These are phyloP conservation scores for Scolanthus callimorphus DNA, from an alignment of 92 coral and sea anemone species.

Conservation along the genomic window DNA sequence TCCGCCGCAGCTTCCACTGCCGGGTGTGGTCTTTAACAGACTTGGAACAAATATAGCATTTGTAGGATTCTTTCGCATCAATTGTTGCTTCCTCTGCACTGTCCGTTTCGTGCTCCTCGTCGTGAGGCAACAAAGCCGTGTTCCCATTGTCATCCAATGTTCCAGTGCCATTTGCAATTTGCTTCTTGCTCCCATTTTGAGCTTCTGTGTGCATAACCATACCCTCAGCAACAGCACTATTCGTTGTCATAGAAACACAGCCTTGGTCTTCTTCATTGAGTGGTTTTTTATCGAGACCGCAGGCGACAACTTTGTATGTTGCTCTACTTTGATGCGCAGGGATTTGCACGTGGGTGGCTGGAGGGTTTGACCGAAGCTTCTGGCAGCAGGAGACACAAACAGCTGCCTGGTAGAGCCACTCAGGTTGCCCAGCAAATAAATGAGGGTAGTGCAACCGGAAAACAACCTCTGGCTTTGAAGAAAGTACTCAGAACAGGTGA, in stretches of 20 bases:
- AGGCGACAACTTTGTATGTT: conserved; percentile 20
- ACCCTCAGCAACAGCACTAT: not conserved
- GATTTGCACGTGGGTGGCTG: not conserved
- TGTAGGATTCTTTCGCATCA: conserved; percentile 18
- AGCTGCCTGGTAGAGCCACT: conserved; percentile 97
- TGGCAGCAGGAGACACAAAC: conserved; percentile 66
- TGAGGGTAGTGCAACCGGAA: conserved; percentile 92
- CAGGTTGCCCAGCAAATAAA: conserved; percentile 86
- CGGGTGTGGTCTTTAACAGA: conserved; percentile 33
- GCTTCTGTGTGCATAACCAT: not conserved
- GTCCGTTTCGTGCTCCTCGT: no score
- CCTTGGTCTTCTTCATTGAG: conserved; percentile 12
- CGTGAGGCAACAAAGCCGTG: no score
- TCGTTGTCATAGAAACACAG: not conserved
- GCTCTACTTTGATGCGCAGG: conserved; percentile 9
- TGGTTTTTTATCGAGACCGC: conserved; percentile 1
- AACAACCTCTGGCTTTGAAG: conserved; percentile 92
- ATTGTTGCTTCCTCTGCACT: conserved; percentile 12
- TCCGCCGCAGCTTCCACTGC: conserved; percentile 55
- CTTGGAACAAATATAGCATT: conserved; percentile 65
- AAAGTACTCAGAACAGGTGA: conserved; percentile 94
- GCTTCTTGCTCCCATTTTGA: not conserved
- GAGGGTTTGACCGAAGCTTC: conserved; percentile 9
- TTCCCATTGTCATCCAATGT: not conserved
- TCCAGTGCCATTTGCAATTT: not conserved